Evolutionary conservation across 2,113 vertebrate species (phyloP).

Genomic region (Aegypius monachus): DNA sequence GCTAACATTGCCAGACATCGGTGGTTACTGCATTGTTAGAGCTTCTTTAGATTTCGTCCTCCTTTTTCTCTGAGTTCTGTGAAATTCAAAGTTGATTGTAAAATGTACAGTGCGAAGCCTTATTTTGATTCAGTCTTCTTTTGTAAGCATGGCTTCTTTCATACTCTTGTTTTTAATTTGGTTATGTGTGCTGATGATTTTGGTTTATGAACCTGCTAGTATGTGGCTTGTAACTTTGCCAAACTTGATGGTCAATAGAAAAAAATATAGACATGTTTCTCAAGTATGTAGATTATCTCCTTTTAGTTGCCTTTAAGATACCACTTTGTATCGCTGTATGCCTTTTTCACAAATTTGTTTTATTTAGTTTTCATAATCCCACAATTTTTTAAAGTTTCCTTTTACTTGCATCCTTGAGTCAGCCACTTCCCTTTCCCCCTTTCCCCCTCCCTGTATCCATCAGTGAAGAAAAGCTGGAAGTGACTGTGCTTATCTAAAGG

Average conservation of each 20-base stretch:
- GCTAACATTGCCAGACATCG: background rate
- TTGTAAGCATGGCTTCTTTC: background rate
- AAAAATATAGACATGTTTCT: background rate
- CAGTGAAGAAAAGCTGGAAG: constrained; percentile 41
- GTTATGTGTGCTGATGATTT: background rate
- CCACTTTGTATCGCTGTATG: background rate
- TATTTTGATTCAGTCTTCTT: background rate
- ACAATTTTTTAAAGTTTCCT: background rate
- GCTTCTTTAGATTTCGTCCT: background rate
- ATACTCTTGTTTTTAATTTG: background rate
- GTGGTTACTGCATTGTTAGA: background rate
- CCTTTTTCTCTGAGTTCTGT: background rate
- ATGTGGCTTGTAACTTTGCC: background rate
- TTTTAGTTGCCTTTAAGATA: background rate
- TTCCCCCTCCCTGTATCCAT: background rate
- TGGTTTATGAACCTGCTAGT: background rate
- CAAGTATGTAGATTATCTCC: background rate
- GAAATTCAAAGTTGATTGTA: background rate
- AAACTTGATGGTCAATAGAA: background rate
- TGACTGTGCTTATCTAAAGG: constrained; percentile 19
- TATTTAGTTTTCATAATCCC: background rate
- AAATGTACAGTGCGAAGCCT: background rate
- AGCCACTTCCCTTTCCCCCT: background rate
- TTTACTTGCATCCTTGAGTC: background rate
- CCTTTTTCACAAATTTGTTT: background rate